These are phyloP conservation scores for Patella depressa DNA, from an alignment of 2,888 invertebrate genomes.

Conservation along the genomic window DNA sequence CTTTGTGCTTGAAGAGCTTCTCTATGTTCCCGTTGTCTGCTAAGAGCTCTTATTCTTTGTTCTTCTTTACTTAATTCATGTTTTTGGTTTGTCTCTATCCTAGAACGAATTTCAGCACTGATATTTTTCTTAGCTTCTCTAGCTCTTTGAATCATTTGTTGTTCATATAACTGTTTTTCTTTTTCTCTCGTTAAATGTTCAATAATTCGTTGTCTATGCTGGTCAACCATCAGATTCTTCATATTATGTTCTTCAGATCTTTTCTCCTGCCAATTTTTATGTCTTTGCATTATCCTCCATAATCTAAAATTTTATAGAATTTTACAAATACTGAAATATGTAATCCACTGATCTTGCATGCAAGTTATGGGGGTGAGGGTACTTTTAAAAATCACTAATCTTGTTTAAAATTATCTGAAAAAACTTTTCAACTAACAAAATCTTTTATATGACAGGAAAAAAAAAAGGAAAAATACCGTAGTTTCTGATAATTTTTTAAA, in stretches of 20 bases:
- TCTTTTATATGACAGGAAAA: no score
- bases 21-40: constrained; percentile 50
- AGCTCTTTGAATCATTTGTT: constrained; percentile 46
- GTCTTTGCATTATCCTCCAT: constrained; percentile 45
- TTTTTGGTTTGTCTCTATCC: constrained; percentile 51
- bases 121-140: constrained; percentile 56
- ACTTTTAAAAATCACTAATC: no score
- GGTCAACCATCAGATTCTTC: constrained; percentile 56
- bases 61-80: constrained; percentile 47
- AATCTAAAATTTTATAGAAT: constrained; percentile 35
- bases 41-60: constrained; percentile 50
- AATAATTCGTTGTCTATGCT: constrained; percentile 55
- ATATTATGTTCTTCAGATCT: constrained; percentile 48
- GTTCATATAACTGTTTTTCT: constrained; percentile 52
- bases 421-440: no score
- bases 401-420: no score
- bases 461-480: no score
- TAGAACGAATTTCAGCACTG: constrained; percentile 39
- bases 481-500: no score
- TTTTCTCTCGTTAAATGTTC: constrained; percentile 54
- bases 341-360: no score
- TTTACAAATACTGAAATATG: no score
- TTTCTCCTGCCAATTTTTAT: constrained; percentile 48
- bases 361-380: no score
- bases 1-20: constrained; percentile 44